Conservation (phyloP, 2,797 vertebrate species). For the Xenopus petersii region DNA sequence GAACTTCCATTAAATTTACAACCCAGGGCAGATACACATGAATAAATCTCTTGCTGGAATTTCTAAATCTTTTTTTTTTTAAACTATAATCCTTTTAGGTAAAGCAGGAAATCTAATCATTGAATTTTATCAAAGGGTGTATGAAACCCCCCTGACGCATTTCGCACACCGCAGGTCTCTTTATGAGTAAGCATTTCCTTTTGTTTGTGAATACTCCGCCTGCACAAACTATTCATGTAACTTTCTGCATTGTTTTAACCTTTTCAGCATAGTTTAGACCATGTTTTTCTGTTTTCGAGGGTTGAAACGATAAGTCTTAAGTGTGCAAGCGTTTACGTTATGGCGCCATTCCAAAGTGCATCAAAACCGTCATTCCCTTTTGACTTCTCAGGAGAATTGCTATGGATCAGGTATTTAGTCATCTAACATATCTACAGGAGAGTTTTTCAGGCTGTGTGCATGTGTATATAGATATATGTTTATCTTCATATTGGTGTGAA, state of each 20-base stretch:
- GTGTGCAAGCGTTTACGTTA: slow-evolving; percentile 77
- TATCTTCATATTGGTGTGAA: slow-evolving; percentile 52
- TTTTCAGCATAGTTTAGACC: slow-evolving; percentile 66
- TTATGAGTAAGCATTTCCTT: slow-evolving; percentile 62
- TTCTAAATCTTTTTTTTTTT: slow-evolving; percentile 55
- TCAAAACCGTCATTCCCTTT: slow-evolving; percentile 81
- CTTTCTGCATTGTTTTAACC: slow-evolving; percentile 68
- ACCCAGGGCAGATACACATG: not conserved
- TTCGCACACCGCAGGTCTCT: slow-evolving; percentile 53
- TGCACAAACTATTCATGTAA: slow-evolving; percentile 66
- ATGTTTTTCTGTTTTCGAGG: slow-evolving; percentile 52
- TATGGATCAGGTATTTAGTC: slow-evolving; percentile 72
- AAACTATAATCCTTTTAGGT: too few relatives aligned
- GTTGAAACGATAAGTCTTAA: slow-evolving; percentile 83
- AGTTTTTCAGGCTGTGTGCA: slow-evolving; percentile 66
- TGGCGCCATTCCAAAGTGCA: slow-evolving; percentile 82
- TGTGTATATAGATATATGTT: slow-evolving; percentile 57
- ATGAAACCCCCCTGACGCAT: not conserved
- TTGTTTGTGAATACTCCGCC: slow-evolving; percentile 72
- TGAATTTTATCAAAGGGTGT: not conserved
- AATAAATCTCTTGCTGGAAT: slow-evolving; percentile 71
- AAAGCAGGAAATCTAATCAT: too few relatives aligned
- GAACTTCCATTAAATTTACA: slow-evolving; percentile 28
- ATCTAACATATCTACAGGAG: slow-evolving; percentile 61
- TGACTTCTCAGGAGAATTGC: slow-evolving; percentile 81